Base-by-base conservation (phyloP, 2,113 vertebrate genomes). In the Chauna torquata region DNA sequence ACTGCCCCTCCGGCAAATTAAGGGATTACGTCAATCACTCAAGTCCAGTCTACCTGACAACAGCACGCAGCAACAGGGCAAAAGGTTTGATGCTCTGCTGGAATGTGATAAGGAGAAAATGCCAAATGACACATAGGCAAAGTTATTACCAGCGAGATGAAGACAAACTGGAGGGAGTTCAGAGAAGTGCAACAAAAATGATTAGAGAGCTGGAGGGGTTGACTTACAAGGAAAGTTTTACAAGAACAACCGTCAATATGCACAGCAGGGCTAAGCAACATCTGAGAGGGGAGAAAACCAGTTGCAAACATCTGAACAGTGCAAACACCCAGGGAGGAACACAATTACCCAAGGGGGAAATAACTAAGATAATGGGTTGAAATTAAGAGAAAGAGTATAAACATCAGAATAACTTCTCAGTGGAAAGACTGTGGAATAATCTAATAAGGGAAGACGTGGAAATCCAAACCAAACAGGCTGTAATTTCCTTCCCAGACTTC, bases 81-180 rank as follows among this genome's bases (percentile, higher is more conserved):
- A 97, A 97, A 96, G 96, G 96, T 95, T 96, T 93, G 94, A 94
- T 92, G 86, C 91, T 97, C 96, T 97, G 96, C 71, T 94, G 93
- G 94, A 94, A 96, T 95, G 96, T 77, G 97, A 97, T 97, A 97
- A 97, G 94, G 92, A 90, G 94, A 84, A 94, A 97, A 96, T 92
- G 88, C 86, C 88, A 92, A 94, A 95, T 92, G 93, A 96, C 94
- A 94, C 92, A 95, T 94, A 96, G 90, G 94, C 90, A 95, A 94
- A 96, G 90, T 96, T 92, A 96, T 97, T 97, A 95, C 86, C 55
- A 90, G 93, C 0, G 1, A 97, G 95, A 97, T 94, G 97, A 94
- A 95, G 95, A 95, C 90, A 96, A 96, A 96, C 95, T 97, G 96
- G 94, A 95, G 76, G 64, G 91, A 95, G 92, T 97, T 97, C 96